These are phyloP conservation scores for Pangasius sanitwongsei DNA, from an alignment of 2,797 vertebrate species.

Conservation along the genomic window DNA sequence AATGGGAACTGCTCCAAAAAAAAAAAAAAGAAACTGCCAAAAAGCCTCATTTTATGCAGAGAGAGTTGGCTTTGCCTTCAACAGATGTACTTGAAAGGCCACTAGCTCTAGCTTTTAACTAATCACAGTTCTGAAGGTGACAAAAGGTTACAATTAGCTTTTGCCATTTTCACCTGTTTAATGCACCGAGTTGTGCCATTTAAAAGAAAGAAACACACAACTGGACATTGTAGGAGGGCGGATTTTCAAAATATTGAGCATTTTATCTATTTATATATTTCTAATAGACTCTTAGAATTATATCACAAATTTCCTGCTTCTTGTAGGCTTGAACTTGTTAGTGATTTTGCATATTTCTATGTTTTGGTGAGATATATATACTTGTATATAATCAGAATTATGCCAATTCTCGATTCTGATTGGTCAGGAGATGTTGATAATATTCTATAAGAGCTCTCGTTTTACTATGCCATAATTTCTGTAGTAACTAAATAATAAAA, in stretches of 20 bases:
- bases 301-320: not conserved
- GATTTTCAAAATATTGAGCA: not conserved
- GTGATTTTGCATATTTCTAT: not conserved
- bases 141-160: constrained; percentile 16
- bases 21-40: not conserved
- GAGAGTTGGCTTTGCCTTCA: not conserved
- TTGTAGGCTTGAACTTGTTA: not conserved
- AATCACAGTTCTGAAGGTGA: not conserved
- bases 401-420: not conserved
- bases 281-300: not conserved
- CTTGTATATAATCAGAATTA: not conserved
- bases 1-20: not conserved
- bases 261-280: not conserved
- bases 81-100: constrained; percentile 11
- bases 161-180: not conserved
- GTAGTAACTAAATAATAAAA: not conserved
- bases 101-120: constrained; percentile 4
- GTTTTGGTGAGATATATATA: not conserved
- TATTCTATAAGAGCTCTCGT: not conserved
- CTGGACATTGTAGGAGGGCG: not conserved
- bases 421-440: not conserved
- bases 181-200: not conserved
- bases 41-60: constrained; percentile 14
- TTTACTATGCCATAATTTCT: not conserved
- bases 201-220: not conserved